These are phyloP conservation scores for Caenorhabditis virilis DNA, from an alignment of 2,888 invertebrate species.

Conservation along the genomic window DNA sequence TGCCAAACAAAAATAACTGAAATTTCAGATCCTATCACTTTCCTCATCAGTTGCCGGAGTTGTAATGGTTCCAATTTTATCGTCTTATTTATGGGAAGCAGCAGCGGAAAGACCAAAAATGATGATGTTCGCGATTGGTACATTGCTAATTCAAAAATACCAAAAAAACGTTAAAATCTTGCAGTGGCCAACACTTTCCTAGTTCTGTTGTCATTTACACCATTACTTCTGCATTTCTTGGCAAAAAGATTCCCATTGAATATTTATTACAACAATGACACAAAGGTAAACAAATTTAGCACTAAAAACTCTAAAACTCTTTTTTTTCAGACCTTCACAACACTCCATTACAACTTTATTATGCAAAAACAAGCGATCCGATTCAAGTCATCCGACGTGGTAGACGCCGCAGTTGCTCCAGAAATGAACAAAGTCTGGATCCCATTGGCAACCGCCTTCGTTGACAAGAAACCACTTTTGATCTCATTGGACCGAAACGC, in stretches of 20 bases:
- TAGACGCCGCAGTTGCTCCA: constrained; percentile 53
- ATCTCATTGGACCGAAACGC: constrained; percentile 57
- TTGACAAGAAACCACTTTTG: constrained; percentile 57
- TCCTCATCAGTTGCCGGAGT: constrained; percentile 61
- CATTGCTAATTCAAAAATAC: not conserved
- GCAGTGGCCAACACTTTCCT: constrained; percentile 60
- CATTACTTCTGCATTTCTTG: constrained; percentile 64
- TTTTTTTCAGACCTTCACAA: constrained; percentile 57
- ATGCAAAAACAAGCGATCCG: constrained; percentile 59
- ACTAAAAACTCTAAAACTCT: not conserved
- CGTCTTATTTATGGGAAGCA: constrained; percentile 57
- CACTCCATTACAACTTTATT: constrained; percentile 65
- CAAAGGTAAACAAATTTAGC: constrained; percentile 39
- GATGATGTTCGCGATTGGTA: constrained; percentile 51
- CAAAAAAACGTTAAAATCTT: constrained; percentile 4
- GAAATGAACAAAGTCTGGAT: constrained; percentile 64
- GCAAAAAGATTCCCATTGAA: constrained; percentile 64
- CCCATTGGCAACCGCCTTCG: constrained; percentile 64
- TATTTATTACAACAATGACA: constrained; percentile 60
- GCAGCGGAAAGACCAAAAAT: constrained; percentile 59
- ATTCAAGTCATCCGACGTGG: constrained; percentile 58
- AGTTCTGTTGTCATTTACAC: constrained; percentile 64
- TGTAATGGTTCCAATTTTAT: constrained; percentile 63
- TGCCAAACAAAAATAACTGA: too few relatives aligned
- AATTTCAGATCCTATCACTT: too few relatives aligned